A percentile compares a stretch with the other conserved stretches of the same genome.
Conservation (phyloP, 2,888 invertebrate species). For the Sussaba pulchella region DNA sequence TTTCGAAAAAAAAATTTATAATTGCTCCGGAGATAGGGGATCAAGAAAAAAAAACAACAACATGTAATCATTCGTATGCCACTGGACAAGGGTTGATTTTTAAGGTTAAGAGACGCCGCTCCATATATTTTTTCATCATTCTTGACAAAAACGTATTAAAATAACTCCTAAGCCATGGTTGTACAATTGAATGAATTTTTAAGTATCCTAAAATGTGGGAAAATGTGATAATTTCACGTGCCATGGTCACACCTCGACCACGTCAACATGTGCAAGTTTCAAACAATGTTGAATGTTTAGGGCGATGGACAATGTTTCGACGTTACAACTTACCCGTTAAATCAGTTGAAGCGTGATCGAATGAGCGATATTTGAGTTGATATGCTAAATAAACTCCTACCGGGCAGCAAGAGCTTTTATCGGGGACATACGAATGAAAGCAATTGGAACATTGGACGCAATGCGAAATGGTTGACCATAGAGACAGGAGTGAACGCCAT, state of each 20-base stretch:
- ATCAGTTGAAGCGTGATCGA: neutral
- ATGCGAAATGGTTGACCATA: conserved; percentile 58
- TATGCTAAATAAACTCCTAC: neutral
- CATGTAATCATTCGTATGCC: neutral
- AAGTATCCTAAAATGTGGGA: neutral
- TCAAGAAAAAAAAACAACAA: neutral
- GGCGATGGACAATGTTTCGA: neutral
- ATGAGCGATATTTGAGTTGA: neutral
- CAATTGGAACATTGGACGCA: conserved; percentile 18
- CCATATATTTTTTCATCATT: conserved; percentile 4
- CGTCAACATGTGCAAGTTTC: neutral
- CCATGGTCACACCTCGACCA: conserved; percentile 4
- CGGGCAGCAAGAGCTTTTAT: neutral
- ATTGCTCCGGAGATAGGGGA: conserved; percentile 86
- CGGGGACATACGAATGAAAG: neutral
- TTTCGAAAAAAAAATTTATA: too few species aligned
- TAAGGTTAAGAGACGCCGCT: conserved; percentile 46
- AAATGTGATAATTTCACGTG: conserved; percentile 41
- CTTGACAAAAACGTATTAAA: neutral
- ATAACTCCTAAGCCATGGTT: neutral
- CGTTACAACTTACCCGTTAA: neutral
- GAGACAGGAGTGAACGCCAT: neutral
- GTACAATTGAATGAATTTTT: neutral
- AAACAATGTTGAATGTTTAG: neutral
- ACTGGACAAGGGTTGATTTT: conserved; percentile 18